Base-by-base conservation (phyloP, 2,888 invertebrate genomes). In the Zygothrica quintamaculata region DNA sequence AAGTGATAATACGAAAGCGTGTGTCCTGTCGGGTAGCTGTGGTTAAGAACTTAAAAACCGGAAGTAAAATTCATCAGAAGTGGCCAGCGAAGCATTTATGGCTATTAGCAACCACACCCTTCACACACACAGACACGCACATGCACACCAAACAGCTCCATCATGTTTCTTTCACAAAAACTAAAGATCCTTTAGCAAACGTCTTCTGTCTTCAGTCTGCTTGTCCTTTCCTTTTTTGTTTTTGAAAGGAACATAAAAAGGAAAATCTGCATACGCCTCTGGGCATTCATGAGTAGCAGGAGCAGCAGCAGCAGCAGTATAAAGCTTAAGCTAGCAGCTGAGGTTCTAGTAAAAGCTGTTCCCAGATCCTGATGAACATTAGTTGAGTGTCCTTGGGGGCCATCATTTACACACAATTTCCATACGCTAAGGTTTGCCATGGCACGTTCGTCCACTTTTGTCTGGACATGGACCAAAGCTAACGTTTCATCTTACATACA, bases 351-450 rank as follows among this genome's bases (percentile, higher is more conserved):
- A 0, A 31, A 11, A 1, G 40, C 18, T 42, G 13, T 37, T 6
- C 18, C n/a, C n/a, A n/a, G n/a, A n/a, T n/a, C n/a, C n/a, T n/a
- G 47, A 36, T 51, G 40, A 62, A 68, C 72, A 84, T 84, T 74
- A 59, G 80, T 68, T 80, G 84, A 70, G 75, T 86, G 80, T 57
- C 59, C 73, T 13, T 57, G 48, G 48, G 42, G 57, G 69, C 84
- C 60, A 80, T 85, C 75, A 85, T 80, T 85, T 70, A 70, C 73
- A 73, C 68, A 61, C 64, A 57, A 76, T 75, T 75, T 82, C 70
- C 80, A 86, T 82, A 69, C 52, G 65, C 67, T 43, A 64, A 42
- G 50, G 67, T 43, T 22, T 8, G 25, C 22, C 15, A 5, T 25
- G 43, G 65, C 84, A 77, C 81, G 81, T 79, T 68, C 65, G 65